Percentiles rank a stretch among this genome's conserved stretches.
These are phyloP conservation scores for Papilio dardanus DNA, from an alignment of 1,140 invertebrate genomes.

Conservation along the genomic window DNA sequence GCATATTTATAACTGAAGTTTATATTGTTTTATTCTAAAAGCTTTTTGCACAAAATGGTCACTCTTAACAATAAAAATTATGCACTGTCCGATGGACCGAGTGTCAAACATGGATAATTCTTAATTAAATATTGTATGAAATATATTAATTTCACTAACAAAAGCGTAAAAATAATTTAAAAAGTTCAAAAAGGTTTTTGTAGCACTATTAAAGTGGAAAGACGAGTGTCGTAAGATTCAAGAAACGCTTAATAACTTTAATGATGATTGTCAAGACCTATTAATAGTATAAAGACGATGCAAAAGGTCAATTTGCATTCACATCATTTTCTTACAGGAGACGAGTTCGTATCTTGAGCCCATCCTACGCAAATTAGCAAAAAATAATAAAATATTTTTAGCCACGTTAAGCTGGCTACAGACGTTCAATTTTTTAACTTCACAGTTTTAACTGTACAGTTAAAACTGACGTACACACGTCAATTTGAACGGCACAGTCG, in stretches of 20 bases:
- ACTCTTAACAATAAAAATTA: background rate
- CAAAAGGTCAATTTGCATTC: conserved; percentile 4
- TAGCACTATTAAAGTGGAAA: background rate
- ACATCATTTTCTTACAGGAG: background rate
- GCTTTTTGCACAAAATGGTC: background rate
- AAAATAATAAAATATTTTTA: background rate
- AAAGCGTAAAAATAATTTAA: background rate
- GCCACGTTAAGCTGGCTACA: too few species aligned
- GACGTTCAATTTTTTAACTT: too few species aligned
- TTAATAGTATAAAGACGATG: background rate
- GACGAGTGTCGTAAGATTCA: background rate
- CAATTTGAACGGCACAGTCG: too few species aligned
- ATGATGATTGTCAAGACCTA: background rate
- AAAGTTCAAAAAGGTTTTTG: background rate
- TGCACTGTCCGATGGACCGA: background rate
- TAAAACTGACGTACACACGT: too few species aligned
- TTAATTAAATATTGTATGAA: background rate
- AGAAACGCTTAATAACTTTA: background rate
- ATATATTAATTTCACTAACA: background rate
- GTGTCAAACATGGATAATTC: background rate
- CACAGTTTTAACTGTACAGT: too few species aligned
- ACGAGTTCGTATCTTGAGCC: background rate
- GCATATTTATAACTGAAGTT: background rate
- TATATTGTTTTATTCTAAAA: background rate
- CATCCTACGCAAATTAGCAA: background rate